These are phyloP conservation scores for Cantharis lateralis DNA, from an alignment of 2,888 invertebrate species.

Conservation along the genomic window DNA sequence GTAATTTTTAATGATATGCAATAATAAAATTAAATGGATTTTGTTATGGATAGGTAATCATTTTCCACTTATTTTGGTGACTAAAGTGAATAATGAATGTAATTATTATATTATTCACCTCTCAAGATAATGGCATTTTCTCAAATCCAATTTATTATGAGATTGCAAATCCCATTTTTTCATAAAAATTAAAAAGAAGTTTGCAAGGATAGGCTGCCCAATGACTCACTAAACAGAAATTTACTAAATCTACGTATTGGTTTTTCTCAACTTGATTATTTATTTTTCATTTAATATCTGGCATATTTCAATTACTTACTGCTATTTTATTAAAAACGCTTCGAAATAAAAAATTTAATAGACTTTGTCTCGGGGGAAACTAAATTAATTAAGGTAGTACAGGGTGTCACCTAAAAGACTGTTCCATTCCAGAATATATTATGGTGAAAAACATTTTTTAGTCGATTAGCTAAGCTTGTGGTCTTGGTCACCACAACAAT, in stretches of 20 bases:
- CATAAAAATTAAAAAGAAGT: background rate
- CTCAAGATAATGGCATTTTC: background rate
- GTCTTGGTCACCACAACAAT: background rate
- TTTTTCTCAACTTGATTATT: background rate
- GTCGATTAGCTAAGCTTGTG: background rate
- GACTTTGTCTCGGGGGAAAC: background rate
- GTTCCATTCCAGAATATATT: background rate
- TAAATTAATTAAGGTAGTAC: background rate
- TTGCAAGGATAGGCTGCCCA: background rate
- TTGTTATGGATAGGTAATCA: background rate
- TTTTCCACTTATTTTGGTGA: background rate
- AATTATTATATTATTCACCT: background rate
- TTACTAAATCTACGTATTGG: background rate
- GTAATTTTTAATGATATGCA: background rate
- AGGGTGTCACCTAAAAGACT: background rate
- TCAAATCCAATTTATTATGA: background rate
- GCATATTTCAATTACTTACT: background rate
- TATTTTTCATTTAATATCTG: background rate
- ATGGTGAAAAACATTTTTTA: background rate
- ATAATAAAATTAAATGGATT: background rate
- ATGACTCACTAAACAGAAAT: background rate
- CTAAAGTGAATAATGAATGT: background rate
- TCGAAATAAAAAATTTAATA: background rate
- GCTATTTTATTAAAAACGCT: background rate
- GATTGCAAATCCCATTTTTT: background rate